Evolutionary conservation across 2,888 invertebrate genomes (phyloP), one percentile per base, ranked within the genome.

Genomic region (Drosophila hamatofila): DNA sequence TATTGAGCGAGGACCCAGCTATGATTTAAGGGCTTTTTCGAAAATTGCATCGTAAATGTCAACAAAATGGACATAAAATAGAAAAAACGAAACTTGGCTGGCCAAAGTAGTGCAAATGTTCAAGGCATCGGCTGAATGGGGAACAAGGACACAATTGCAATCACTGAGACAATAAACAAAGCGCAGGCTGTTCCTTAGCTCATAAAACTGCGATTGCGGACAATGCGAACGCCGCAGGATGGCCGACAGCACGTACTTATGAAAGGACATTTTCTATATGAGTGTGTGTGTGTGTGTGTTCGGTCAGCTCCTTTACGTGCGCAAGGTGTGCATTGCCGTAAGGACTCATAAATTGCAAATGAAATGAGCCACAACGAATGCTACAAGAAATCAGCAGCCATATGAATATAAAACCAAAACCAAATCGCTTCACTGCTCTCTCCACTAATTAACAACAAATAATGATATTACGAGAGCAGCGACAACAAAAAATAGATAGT

Each of bases 291-390:
- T 30, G 30, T 30, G 30, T 11, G 30, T 30, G n/a, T 3, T 39
- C 54, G 44, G 25, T 18, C 63, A 51, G 18, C 30, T 30, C 30
- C 30, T 30, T 30, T 30, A 11, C 30, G 30, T 30, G 30, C 27
- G 83, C 81, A 86, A 83, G 86, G 79, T 83, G 86, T 78, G 73
- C 48, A 27, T n/a, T 33, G 54, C 66, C 52, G 16, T 52, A 65
- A 73, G 48, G 49, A 66, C 81, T 73, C 90, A 90, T 91, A 91
- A 91, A 91, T 91, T 90, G 89, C 91, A 90, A 91, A 90, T 86
- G 80, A 91, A 91, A 90, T 91, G 91, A 91, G 90, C 85, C 91
- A 91, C 87, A 88, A 68, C 91, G 90, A 91, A 91, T 89, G 54
- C 70, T 66, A 73, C 68, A 68, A 23, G 35, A 51, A 52, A 52